Conservation (phyloP, 64 coral and sea anemone genomes). For the Acropora tenuis region DNA sequence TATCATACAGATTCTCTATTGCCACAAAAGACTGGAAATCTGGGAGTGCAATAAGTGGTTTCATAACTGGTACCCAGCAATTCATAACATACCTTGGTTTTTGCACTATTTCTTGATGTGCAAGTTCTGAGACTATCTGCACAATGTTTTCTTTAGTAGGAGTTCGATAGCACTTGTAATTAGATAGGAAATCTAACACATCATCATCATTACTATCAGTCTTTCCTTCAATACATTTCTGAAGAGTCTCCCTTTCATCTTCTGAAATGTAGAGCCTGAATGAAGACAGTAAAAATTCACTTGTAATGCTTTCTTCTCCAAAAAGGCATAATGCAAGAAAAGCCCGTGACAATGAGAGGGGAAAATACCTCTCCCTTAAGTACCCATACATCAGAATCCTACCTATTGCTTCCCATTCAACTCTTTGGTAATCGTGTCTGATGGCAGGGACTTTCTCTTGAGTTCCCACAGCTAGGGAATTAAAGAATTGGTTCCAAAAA, state of each 20-base stretch:
- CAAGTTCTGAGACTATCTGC: slow-evolving; percentile 47
- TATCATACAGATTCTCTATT: slow-evolving; percentile 59
- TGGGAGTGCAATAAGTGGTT: background rate
- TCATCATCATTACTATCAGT: slow-evolving; percentile 36
- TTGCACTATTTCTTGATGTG: slow-evolving; percentile 68
- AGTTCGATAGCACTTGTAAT: slow-evolving; percentile 29
- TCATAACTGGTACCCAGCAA: slow-evolving; percentile 62
- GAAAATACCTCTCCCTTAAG: slow-evolving; percentile 62
- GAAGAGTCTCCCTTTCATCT: slow-evolving; percentile 50
- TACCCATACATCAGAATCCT: slow-evolving; percentile 70
- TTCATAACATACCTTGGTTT: slow-evolving; percentile 64
- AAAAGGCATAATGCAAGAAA: slow-evolving; percentile 63
- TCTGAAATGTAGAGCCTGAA: slow-evolving; percentile 54
- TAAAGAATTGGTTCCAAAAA: slow-evolving; percentile 67
- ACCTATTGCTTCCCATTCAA: slow-evolving; percentile 66
- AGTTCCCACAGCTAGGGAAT: slow-evolving; percentile 55
- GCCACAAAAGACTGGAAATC: slow-evolving; percentile 53
- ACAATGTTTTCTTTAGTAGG: slow-evolving; percentile 38
- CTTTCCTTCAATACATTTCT: slow-evolving; percentile 53
- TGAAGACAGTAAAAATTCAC: slow-evolving; percentile 16
- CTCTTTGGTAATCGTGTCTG: slow-evolving; percentile 75
- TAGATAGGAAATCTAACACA: slow-evolving; percentile 47
- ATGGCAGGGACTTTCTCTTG: slow-evolving; percentile 76
- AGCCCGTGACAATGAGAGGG: slow-evolving; percentile 50
- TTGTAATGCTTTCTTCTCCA: slow-evolving; percentile 43